Evolutionary conservation across 64 coral and sea anemone genomes (phyloP), one percentile per base, ranked within the genome.

Genomic region (Montipora foliosa): DNA sequence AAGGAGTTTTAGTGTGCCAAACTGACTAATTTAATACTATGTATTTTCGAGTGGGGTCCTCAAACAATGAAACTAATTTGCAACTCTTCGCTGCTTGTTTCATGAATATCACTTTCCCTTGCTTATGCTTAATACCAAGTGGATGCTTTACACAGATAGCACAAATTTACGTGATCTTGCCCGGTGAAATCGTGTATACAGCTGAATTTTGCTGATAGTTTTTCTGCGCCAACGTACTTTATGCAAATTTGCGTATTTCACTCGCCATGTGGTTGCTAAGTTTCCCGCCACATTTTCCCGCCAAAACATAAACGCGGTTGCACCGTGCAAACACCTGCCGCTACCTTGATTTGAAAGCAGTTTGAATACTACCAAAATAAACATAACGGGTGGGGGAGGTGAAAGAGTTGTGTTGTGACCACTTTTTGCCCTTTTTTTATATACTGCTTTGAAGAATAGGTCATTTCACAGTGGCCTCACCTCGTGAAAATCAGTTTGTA

Each of bases 201-300:
- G 82, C 82, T 86, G 82, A 71, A 68, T 84, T 68, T 70, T 3
- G 9, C 44, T 57, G 53, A 57, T 57, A 0, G 53, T 57, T 11
- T 8, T 57, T 57, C 10, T 29, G 29, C 29, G 29, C 29, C 29
- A 29, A 57, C 53, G 53, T 57, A 57, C 10, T 3, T 71, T 86
- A 71, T 50, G 66, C 62, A 86, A 71, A 71, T 71, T 6, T 5
- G 71, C 66, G 66, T 86, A 49, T 45, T 86, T 86, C 49, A 22
- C 67, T 67, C n/a, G 5, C 44, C 47, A 47, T 45, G 37, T 86
- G 82, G 82, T 86, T 86, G 82, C 82, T 64, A 69, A 45, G 62
- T 86, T 70, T 86, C 58, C 81, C 60, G 81, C 60, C 29, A 62
- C 37, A 29, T 16, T 83, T 67, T 83, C 82, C 82, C 82, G 82